Conservation (phyloP, 2,113 vertebrate genomes). For the Elachura formosa region DNA sequence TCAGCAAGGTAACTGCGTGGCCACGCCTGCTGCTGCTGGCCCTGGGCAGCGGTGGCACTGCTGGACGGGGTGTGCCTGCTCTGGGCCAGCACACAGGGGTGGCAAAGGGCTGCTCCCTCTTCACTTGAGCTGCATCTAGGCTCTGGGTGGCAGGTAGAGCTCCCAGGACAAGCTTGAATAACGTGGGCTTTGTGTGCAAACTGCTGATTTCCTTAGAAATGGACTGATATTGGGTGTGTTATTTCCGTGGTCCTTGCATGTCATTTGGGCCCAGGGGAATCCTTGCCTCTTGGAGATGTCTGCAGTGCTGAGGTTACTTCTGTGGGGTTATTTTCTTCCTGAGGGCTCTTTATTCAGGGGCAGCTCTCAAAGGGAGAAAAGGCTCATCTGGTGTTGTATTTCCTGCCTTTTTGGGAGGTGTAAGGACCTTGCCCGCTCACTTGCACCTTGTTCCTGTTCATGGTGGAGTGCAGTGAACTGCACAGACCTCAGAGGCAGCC, state of each 20-base stretch:
- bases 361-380: background rate
- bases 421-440: background rate
- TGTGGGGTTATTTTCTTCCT: background rate
- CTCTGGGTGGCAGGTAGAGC: background rate
- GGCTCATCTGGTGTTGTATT: background rate
- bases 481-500: background rate
- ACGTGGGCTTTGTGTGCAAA: background rate
- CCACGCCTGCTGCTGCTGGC: background rate
- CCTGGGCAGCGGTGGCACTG: background rate
- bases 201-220: background rate
- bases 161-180: too few relatives aligned
- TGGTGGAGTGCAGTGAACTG: background rate
- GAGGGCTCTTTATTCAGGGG: background rate
- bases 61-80: too few relatives aligned
- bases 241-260: background rate
- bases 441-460: background rate
- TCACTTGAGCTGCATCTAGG: background rate
- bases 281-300: background rate
- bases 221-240: background rate
- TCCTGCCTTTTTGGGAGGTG: background rate
- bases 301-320: background rate
- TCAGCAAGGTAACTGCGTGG: constrained; percentile 79
- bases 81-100: background rate
- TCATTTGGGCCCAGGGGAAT: background rate
- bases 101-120: background rate